Conservation (phyloP, 2,888 invertebrate species). For the Pollenia griseotomentosa region DNA sequence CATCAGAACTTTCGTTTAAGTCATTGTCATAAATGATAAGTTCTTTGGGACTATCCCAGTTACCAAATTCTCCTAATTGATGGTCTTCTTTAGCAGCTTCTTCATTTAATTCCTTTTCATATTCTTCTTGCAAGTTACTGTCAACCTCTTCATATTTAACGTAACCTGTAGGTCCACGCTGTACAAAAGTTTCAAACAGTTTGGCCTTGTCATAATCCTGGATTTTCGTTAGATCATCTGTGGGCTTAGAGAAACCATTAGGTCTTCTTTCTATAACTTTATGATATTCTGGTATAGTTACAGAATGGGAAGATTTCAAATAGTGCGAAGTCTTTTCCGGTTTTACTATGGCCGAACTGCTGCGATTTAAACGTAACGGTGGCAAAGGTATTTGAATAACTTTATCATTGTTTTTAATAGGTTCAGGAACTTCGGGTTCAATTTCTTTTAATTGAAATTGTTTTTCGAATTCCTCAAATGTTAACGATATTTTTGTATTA, state of each 20-base stretch:
- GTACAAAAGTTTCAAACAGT: slow-evolving; percentile 66
- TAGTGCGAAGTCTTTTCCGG: slow-evolving; percentile 45
- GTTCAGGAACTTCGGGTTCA: slow-evolving; percentile 1
- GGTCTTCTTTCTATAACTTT: slow-evolving; percentile 62
- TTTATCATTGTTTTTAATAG: slow-evolving; percentile 22
- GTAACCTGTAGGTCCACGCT: slow-evolving; percentile 76
- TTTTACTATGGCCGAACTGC: slow-evolving; percentile 48
- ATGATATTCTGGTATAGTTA: slow-evolving; percentile 56
- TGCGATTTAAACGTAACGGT: slow-evolving; percentile 70
- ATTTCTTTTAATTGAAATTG: slow-evolving; percentile 59
- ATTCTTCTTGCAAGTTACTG: slow-evolving; percentile 55
- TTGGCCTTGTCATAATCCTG: slow-evolving; percentile 57
- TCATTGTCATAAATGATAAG: slow-evolving; percentile 49
- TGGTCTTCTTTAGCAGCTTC: not conserved
- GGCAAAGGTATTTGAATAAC: slow-evolving; percentile 41
- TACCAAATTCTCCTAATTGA: not conserved
- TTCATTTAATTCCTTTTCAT: slow-evolving; percentile 43
- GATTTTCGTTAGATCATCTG: slow-evolving; percentile 58
- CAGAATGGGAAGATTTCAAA: slow-evolving; percentile 50
- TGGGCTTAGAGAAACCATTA: slow-evolving; percentile 57
- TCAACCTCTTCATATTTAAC: slow-evolving; percentile 80
- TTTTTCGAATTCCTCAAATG: slow-evolving; percentile 74
- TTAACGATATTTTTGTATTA: slow-evolving; percentile 75
- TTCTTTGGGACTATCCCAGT: slow-evolving; percentile 19
- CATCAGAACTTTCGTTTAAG: slow-evolving; percentile 27